These are phyloP conservation scores for Endotricha flammealis DNA, from an alignment of 2,888 invertebrate genomes.

Conservation along the genomic window DNA sequence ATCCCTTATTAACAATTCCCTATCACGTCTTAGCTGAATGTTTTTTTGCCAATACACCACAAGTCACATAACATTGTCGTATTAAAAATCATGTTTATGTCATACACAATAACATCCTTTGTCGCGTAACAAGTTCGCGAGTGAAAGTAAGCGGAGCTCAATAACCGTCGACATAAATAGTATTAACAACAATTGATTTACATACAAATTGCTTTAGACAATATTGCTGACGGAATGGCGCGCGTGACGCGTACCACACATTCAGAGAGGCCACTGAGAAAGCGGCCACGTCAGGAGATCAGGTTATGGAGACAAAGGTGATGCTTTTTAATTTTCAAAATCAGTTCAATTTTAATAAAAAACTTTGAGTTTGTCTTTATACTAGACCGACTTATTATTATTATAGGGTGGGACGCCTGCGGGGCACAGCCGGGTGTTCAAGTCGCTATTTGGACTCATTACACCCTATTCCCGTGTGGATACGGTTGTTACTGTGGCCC, in stretches of 20 bases:
- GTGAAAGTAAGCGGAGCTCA: constrained; percentile 68
- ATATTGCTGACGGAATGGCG: constrained; percentile 75
- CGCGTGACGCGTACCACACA: constrained; percentile 65
- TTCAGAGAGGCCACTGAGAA: constrained; percentile 33
- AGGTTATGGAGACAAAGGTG: too few species aligned
- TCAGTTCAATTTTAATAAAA: too few species aligned
- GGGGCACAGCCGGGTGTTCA: too few species aligned
- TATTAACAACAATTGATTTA: constrained; percentile 78
- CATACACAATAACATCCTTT: constrained; percentile 27
- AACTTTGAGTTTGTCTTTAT: too few species aligned
- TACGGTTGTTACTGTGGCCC: too few species aligned
- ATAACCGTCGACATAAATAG: constrained; percentile 76
- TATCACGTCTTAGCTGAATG: constrained; percentile 51
- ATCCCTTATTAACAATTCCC: constrained; percentile 69
- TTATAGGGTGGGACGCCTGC: too few species aligned
- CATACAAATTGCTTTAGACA: constrained; percentile 79
- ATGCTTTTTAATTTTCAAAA: too few species aligned
- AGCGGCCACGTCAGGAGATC: too few species aligned
- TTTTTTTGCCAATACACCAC: constrained; percentile 48
- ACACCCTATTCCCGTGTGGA: too few species aligned
- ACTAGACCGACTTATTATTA: too few species aligned
- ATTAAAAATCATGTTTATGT: constrained; percentile 27
- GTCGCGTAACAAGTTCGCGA: constrained; percentile 31
- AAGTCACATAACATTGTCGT: constrained; percentile 24
- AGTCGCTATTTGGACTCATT: too few species aligned